A percentile compares a stretch with the other conserved stretches of the same genome.
Conservation (phyloP, 2,113 vertebrate genomes). For the Mobula birostris region DNA sequence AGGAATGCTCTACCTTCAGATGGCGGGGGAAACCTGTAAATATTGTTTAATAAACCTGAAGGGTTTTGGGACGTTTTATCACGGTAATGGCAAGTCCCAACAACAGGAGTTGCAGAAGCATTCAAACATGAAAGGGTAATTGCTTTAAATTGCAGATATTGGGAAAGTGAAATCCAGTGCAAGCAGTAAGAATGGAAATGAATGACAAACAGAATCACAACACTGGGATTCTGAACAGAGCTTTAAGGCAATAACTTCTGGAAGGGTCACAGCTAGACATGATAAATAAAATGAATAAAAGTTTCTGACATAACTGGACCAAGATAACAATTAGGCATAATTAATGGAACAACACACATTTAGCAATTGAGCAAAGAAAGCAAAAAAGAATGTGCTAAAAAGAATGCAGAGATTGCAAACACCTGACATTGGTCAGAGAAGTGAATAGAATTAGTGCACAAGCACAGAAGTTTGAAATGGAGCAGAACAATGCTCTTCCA, state of each 20-base stretch:
- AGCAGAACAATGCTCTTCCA: not conserved
- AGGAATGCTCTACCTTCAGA: no score
- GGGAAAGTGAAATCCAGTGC: not conserved
- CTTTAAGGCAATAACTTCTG: not conserved
- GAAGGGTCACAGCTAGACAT: not conserved
- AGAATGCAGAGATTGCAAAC: not conserved
- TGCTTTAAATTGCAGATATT: not conserved
- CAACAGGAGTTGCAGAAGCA: not conserved
- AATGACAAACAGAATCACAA: not conserved
- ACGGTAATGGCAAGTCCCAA: not conserved
- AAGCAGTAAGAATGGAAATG: not conserved
- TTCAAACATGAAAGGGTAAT: not conserved
- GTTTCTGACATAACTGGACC: not conserved
- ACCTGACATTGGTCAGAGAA: not conserved
- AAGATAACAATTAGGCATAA: not conserved
- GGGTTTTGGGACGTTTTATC: not conserved
- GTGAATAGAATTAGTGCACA: not conserved
- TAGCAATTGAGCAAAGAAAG: not conserved
- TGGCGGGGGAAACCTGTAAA: not conserved
- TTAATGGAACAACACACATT: not conserved
- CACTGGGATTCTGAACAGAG: not conserved
- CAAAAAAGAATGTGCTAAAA: not conserved
- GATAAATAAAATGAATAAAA: not conserved
- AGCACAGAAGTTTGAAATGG: not conserved
- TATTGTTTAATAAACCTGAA: not conserved